Base-by-base conservation (phyloP, 2,888 invertebrate genomes). In the Pomacea canaliculata region DNA sequence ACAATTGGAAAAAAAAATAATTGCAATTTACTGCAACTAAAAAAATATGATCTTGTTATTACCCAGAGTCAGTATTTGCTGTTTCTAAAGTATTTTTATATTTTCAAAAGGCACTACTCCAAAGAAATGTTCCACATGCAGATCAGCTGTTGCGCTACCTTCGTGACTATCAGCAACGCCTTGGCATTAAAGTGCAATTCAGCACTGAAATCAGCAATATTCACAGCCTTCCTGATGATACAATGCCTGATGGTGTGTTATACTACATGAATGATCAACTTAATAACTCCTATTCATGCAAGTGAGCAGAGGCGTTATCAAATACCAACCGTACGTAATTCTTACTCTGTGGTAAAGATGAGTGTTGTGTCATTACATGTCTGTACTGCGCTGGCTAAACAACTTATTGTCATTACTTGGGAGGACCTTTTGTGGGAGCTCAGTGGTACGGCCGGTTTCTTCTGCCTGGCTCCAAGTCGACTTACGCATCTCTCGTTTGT, bases 261-360 rank as follows among this genome's bases (percentile, higher is more conserved):
- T 91, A 89, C 77, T 79, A 76, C 4, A 89, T 91, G 89, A 76
- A 81, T 7, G 91, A 92, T 81, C 90, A 90, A 76, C 77, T 84
- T 59, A 86, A 85, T 8, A 84, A 85, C 66, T 66, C 71, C 1
- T 90, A 88, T 80, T 83, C 79, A n/a, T 91, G 91, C 86, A 89
- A 86, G 91, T 87, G 77, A 62, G 75, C 37, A 37, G 37, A 37
- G 1, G 4, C 37, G 5, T 37, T 37, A 37, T 37, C 37, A 37
- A 23, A 23, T 23, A 23, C 23, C 23, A 23, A 23, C 23, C 23
- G 23, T 23, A 23, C 23, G 23, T 23, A 23, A 23, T 23, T 23
- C 23, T 23, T 23, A 23, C 23, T 23, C 23, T 23, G 23, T 23
- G 23, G 23, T 23, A 23, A 23, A 23, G 23, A 23, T 23, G 23